Base-by-base conservation (phyloP, 2,888 invertebrate species). In the Erebia ligea region DNA sequence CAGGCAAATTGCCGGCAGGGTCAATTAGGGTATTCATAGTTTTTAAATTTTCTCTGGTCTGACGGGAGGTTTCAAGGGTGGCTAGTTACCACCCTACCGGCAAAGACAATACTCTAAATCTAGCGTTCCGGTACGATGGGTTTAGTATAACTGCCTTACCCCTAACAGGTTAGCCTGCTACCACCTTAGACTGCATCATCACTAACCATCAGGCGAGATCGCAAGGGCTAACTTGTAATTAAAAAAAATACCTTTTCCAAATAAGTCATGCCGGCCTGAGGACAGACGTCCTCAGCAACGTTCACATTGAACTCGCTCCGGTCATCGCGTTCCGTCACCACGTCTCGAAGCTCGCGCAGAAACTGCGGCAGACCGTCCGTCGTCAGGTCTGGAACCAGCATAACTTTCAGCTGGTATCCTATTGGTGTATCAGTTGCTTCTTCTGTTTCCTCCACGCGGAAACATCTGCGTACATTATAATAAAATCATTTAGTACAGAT, bases 371-470 rank as follows among this genome's bases (percentile, higher is more conserved):
- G 78, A 62, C 81, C 80, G 13, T 84, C 84, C 10, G 76, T 64
- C 0, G 84, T 84, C 15, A 93, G 79, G 77, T 93, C 90, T 0
- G 94, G 79, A 1, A 88, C 79, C 5, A 95, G 86, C 73, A 90
- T 88, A 77, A 94, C 94, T 78, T 93, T 94, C 77, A 94, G 92
- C 78, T 94, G 89, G 82, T 86, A 92, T 19, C 90, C 95, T 9
- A 87, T 82, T 0, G 92, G 89, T 0, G 77, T 69, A 13, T 84
- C 85, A 0, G 76, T 63, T 1, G 81, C 79, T 8, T 70, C 73
- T 1, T 69, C 77, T 0, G 76, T 68, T 4, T 81, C 84, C 74
- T 94, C 93, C 2, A 95, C 94, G 1, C 94, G 90, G 78, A 95
- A 86, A 79, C 95, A 95, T n/a, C 94, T 94, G 78, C 2, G n/a